Conservation (phyloP, 2,888 invertebrate species). For the Dolichomitus sp. region DNA sequence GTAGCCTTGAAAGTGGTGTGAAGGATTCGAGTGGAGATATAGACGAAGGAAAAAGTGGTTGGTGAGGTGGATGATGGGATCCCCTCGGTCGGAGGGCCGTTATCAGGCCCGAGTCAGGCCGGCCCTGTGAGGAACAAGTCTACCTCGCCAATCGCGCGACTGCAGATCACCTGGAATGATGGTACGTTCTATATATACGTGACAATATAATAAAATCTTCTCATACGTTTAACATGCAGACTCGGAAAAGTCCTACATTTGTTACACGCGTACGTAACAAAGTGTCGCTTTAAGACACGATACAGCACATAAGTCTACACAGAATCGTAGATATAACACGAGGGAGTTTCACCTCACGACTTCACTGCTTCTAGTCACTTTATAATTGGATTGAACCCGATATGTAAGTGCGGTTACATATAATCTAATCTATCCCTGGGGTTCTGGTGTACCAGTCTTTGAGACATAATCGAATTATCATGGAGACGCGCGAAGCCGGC, state of each 20-base stretch:
- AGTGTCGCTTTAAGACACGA: conserved; percentile 11
- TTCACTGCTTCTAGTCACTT: conserved; percentile 37
- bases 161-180: conserved; percentile 83
- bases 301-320: neutral
- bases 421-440: conserved; percentile 61
- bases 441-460: conserved; percentile 34
- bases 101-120: conserved; percentile 75
- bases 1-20: conserved; percentile 39
- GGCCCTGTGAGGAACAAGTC: conserved; percentile 78
- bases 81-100: conserved; percentile 77
- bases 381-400: conserved; percentile 66
- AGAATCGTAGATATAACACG: neutral
- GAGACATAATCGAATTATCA: conserved; percentile 62
- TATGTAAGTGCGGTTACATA: conserved; percentile 59
- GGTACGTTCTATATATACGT: conserved; percentile 76
- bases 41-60: conserved; percentile 52
- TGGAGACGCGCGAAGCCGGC: conserved; percentile 32
- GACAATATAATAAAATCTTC: neutral
- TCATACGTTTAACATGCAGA: neutral
- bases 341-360: conserved; percentile 33
- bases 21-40: conserved; percentile 34
- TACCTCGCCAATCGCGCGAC: conserved; percentile 70
- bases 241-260: neutral
- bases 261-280: neutral
- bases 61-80: conserved; percentile 79